phyloP scores from a whole-genome alignment of 2,888 invertebrate genomes.

The Subacronicta megacephala region DNA sequence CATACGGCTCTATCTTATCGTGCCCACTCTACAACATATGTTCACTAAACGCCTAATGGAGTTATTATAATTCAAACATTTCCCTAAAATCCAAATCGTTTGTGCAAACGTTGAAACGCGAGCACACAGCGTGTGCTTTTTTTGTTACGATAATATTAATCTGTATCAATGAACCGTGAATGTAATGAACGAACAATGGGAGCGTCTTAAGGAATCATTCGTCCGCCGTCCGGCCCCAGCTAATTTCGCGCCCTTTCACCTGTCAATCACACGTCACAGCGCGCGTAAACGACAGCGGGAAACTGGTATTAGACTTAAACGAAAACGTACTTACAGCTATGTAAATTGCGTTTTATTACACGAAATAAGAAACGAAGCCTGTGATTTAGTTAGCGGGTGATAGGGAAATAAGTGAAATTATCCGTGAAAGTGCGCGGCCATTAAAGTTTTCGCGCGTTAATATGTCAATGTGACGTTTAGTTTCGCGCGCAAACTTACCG shows the following conservation, averaged over 20 bases:
- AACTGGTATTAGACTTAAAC: constrained; percentile 61
- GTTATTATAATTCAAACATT: constrained; percentile 83
- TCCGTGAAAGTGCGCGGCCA: constrained; percentile 66
- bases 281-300: constrained; percentile 73
- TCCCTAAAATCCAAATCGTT: constrained; percentile 78
- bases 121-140: constrained; percentile 77
- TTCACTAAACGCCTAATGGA: constrained; percentile 82
- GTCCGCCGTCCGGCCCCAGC: constrained; percentile 65
- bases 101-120: constrained; percentile 64
- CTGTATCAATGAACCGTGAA: constrained; percentile 58
- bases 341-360: constrained; percentile 61
- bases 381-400: constrained; percentile 70
- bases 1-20: constrained; percentile 89
- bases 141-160: constrained; percentile 47
- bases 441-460: constrained; percentile 77
- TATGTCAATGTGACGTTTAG: constrained; percentile 74
- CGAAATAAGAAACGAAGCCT: constrained; percentile 72
- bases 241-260: constrained; percentile 88
- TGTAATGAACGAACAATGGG: constrained; percentile 65
- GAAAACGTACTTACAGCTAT: constrained; percentile 57
- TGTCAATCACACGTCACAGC: constrained; percentile 85
- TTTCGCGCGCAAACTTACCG: constrained; percentile 66
- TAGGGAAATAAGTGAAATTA: constrained; percentile 65
- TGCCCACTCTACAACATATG: constrained; percentile 87
- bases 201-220: constrained; percentile 52